A percentile compares a stretch with the other conserved stretches of the same genome.
Conservation (phyloP, 1,140 invertebrate genomes). For the Sminthurinus signatus region DNA sequence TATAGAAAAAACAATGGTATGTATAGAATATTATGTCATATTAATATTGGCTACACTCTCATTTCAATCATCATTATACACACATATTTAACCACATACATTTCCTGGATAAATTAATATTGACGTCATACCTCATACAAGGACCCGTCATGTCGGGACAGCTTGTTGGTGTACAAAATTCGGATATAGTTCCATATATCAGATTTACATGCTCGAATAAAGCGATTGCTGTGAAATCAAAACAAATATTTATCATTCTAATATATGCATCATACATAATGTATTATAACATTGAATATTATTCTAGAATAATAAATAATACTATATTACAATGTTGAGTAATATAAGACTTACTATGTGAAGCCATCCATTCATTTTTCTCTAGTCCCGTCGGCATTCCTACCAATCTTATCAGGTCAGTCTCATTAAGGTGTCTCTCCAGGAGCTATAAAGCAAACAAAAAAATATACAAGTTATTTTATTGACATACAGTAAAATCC, state of each 20-base stretch:
- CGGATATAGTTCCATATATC: conserved; percentile 93
- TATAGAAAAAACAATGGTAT: not conserved
- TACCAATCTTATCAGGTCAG: conserved; percentile 85
- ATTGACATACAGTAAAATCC: no score
- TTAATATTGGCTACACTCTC: no score
- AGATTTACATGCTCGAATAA: conserved; percentile 98
- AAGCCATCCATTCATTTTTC: conserved; percentile 97
- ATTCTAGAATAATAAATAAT: conserved; percentile 13
- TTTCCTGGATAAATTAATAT: no score
- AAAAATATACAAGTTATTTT: no score
- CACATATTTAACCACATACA: no score
- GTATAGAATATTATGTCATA: not conserved
- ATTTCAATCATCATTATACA: no score
- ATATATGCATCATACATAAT: no score
- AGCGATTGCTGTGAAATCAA: conserved; percentile 72
- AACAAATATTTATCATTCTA: conserved; percentile 23
- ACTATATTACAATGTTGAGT: not conserved
- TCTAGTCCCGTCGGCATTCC: conserved; percentile 88
- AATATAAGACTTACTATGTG: conserved; percentile 87
- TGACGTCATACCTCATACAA: conserved; percentile 74
- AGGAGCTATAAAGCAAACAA: no score
- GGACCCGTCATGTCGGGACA: conserved; percentile 95
- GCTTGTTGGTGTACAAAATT: conserved; percentile 90
- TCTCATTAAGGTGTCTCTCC: conserved; percentile 84
- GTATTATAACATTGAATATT: no score